A percentile compares a stretch with the other conserved stretches of the same genome.
phyloP scores from a whole-genome alignment of 2,113 vertebrate species.

The Peromyscus leucopus region DNA sequence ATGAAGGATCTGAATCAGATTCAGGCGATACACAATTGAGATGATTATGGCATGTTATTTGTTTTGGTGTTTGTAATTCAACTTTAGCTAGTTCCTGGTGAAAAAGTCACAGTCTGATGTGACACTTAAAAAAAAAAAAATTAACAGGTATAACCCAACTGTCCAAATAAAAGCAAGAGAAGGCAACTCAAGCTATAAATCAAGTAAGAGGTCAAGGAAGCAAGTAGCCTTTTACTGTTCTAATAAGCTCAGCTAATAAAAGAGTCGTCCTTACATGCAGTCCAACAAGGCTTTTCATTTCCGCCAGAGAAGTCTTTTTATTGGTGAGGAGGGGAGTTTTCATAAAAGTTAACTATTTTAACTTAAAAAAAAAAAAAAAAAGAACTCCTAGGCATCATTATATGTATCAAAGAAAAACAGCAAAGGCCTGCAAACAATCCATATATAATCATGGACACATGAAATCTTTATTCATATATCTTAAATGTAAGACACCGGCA shows the following conservation, averaged over 20 bases:
- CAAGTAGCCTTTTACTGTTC: not conserved
- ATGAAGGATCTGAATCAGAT: not conserved
- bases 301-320: not conserved
- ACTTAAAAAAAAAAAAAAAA: not conserved
- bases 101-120: not conserved
- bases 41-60: not conserved
- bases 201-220: not conserved
- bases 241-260: constrained; percentile 1
- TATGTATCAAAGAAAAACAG: constrained; percentile 11
- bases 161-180: not conserved
- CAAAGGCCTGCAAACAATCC: not conserved
- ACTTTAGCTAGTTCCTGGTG: not conserved
- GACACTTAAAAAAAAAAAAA: not conserved
- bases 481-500: not conserved
- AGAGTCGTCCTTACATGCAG: not conserved
- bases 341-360: constrained; percentile 3
- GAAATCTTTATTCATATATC: constrained; percentile 16
- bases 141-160: not conserved
- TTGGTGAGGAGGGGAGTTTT: not conserved
- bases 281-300: constrained; percentile 44
- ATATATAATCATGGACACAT: not conserved
- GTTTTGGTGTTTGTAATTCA: constrained; percentile 15
- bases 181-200: constrained; percentile 11
- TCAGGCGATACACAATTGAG: not conserved
- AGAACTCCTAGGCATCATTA: not conserved